Base-by-base conservation (phyloP, 2,888 invertebrate genomes). In the Hirtodrosophila cameraria region DNA sequence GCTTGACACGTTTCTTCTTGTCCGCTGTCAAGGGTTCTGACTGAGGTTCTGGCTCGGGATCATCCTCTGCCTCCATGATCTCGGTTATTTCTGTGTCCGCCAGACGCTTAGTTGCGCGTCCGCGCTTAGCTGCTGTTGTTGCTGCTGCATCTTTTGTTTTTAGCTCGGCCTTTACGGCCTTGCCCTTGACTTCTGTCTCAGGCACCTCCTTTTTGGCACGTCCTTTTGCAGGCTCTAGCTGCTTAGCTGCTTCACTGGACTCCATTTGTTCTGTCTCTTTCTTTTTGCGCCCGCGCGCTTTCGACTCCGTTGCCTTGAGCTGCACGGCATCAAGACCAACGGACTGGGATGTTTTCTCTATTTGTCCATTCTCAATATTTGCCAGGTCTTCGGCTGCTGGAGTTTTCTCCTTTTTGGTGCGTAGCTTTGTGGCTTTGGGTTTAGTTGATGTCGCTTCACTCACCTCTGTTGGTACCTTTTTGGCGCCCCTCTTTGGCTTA, bases 41-140 rank as follows among this genome's bases (percentile, higher is more conserved):
- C 13, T 45, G 30, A 6, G 35, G 11, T 4, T 36, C 25, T 7
- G 41, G 30, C 9, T 46, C 28, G 12, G 39, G 25, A 3, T 63
- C 59, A 0, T 46, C 64, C 1, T 61, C 63, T 1, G 28, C 49
- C 12, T 81, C 67, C 0, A 85, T 35, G 3, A 66, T 33, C 12
- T 45, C 59, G 0, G 71, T 3, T n/a, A 80, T 83, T 39, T 80
- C 72, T 0, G 62, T 35, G 12, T 75, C 76, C 6, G 84, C 80
- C 6, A 83, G 9, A 3, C 67, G 80, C 38, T 86, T 86, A 2
- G 25, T 43, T 2, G 30, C 73, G 0, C 84, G 84, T 3, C 15
- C 15, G 13, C 69, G 58, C 16, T 80, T 82, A 6, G 54, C 11
- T 30, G 41, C 16, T 41, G 18, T 4, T 20, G 39, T 23, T 28